These are phyloP conservation scores for Ceriagrion tenellum DNA, from an alignment of 2,888 invertebrate species.

Conservation along the genomic window DNA sequence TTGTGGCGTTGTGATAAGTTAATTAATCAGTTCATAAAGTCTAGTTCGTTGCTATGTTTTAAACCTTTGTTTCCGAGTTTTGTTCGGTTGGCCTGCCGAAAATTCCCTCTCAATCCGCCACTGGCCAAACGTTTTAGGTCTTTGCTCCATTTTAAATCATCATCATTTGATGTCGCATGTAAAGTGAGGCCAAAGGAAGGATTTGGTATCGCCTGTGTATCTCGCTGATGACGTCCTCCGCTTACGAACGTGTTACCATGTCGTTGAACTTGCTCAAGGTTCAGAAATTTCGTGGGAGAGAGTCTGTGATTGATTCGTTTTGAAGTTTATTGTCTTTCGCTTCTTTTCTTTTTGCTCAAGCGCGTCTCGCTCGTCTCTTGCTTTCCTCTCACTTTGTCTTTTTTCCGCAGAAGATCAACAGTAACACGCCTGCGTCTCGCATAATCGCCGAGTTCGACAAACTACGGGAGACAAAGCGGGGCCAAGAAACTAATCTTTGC, in stretches of 20 bases:
- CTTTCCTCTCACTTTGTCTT: background rate
- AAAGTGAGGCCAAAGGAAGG: background rate
- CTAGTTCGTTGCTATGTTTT: too few species aligned
- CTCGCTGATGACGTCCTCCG: background rate
- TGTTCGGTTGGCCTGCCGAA: too few species aligned
- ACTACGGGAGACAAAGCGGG: background rate
- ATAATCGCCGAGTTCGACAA: background rate
- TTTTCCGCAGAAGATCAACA: background rate
- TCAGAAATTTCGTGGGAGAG: background rate
- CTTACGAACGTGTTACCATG: background rate
- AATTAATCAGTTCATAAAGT: too few species aligned
- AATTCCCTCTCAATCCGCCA: too few species aligned
- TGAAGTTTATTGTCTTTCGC: background rate
- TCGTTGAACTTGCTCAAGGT: background rate
- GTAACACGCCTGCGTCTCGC: background rate
- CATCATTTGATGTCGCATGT: too few species aligned
- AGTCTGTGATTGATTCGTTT: background rate
- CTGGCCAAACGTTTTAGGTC: too few species aligned
- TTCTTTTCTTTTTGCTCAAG: background rate
- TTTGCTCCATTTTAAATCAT: too few species aligned
- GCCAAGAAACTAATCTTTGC: background rate
- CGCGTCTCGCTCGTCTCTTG: background rate
- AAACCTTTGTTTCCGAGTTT: too few species aligned
- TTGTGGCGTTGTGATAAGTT: too few species aligned
- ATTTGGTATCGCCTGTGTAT: background rate